These are phyloP conservation scores for Nothoprocta perdicaria DNA, from an alignment of 2,113 vertebrate species.

Conservation along the genomic window DNA sequence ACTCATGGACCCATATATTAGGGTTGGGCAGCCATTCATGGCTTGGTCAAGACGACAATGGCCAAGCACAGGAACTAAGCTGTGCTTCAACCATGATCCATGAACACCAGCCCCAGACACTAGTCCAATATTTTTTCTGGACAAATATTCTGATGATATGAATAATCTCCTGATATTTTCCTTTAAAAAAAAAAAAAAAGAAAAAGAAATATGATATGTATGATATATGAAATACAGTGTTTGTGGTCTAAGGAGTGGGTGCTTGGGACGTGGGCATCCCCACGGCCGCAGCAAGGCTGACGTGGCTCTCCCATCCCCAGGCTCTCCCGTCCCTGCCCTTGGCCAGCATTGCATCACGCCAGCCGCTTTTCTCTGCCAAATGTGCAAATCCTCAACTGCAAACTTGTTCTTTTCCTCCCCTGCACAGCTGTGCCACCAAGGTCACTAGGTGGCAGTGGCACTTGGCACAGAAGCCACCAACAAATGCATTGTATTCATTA, in stretches of 20 bases:
- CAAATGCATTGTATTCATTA: background rate
- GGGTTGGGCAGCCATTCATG: accelerated
- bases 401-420: background rate
- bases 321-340: background rate
- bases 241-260: background rate
- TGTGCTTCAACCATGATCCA: background rate
- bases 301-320: background rate
- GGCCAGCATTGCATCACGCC: background rate
- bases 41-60: background rate
- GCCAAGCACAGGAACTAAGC: background rate
- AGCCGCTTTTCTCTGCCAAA: background rate
- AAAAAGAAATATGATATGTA: no score
- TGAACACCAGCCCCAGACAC: no score
- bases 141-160: no score
- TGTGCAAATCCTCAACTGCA: background rate
- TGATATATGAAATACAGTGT: background rate
- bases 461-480: background rate
- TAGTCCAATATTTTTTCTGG: no score
- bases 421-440: background rate
- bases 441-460: constrained; percentile 41
- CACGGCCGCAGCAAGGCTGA: background rate
- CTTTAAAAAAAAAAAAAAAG: no score
- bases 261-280: background rate
- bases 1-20: background rate
- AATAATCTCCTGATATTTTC: no score